A percentile compares a stretch with the other conserved stretches of the same genome.
Conservation (phyloP, 2,888 invertebrate species). For the Folsomia manolachei region DNA sequence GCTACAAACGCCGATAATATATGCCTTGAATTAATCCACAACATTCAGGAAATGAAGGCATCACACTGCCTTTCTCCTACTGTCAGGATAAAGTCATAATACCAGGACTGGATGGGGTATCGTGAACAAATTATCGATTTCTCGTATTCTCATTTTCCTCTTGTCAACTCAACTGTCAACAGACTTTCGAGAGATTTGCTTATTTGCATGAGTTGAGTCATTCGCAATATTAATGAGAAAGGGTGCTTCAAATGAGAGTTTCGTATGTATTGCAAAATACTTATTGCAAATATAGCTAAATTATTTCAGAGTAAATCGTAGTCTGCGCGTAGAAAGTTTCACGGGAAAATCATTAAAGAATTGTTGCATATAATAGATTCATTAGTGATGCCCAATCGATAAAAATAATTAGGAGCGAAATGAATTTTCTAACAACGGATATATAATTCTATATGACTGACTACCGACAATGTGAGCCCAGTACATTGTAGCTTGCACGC, state of each 20-base stretch:
- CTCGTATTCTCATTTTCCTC: neutral
- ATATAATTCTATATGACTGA: too few species aligned
- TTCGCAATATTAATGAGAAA: neutral
- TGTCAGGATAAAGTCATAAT: neutral
- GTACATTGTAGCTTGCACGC: too few species aligned
- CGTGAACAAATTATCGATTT: neutral
- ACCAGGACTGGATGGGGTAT: neutral
- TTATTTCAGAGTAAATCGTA: neutral
- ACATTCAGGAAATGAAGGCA: neutral
- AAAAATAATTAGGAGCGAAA: too few species aligned
- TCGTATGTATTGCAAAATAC: neutral
- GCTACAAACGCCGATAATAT: too few species aligned
- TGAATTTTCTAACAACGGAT: too few species aligned
- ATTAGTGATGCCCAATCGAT: too few species aligned
- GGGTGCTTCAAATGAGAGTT: neutral
- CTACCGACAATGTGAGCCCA: too few species aligned
- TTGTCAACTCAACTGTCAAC: neutral
- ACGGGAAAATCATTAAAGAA: too few species aligned
- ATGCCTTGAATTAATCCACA: too few species aligned
- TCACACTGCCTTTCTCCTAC: neutral
- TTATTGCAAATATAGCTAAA: neutral
- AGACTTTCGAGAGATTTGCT: too few species aligned
- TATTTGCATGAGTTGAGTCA: neutral
- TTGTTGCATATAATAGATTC: too few species aligned
- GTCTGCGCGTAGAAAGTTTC: neutral